A percentile compares a stretch with the other conserved stretches of the same genome.
Conservation (phyloP, 2,797 vertebrate genomes). For the Gobionotothen gibberifrons region DNA sequence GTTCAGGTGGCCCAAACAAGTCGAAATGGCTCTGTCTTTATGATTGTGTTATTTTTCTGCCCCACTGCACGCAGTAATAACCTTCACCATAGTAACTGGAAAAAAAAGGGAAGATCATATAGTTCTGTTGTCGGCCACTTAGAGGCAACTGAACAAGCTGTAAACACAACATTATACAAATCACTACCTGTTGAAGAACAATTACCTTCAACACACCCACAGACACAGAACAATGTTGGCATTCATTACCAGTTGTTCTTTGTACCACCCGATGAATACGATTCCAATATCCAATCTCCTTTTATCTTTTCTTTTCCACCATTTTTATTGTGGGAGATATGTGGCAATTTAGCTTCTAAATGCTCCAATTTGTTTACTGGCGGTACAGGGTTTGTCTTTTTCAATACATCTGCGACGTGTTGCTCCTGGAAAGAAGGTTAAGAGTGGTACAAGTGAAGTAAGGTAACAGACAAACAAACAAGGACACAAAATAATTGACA, state of each 20-base stretch:
- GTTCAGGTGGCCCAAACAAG: slow-evolving; percentile 12
- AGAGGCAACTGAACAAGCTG: background rate
- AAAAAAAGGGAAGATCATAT: background rate
- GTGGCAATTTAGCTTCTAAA: background rate
- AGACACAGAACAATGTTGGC: background rate
- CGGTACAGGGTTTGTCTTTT: background rate
- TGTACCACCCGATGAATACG: background rate
- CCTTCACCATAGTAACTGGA: background rate
- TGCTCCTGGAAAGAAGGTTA: background rate
- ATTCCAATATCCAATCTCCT: background rate
- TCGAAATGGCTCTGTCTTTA: background rate
- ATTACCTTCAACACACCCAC: background rate
- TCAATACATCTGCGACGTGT: background rate
- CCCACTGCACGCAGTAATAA: background rate
- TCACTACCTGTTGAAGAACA: background rate
- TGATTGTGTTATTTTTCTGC: background rate
- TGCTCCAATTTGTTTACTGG: background rate
- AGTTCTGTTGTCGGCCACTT: background rate
- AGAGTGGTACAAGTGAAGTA: background rate
- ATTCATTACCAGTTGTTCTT: background rate
- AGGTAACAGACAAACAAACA: too few relatives aligned
- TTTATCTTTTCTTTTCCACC: background rate
- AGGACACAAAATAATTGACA: too few relatives aligned
- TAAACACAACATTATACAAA: background rate
- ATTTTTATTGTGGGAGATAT: background rate